These are phyloP conservation scores for Tupaia tana DNA, from an alignment of 2,113 vertebrate genomes.

Conservation along the genomic window DNA sequence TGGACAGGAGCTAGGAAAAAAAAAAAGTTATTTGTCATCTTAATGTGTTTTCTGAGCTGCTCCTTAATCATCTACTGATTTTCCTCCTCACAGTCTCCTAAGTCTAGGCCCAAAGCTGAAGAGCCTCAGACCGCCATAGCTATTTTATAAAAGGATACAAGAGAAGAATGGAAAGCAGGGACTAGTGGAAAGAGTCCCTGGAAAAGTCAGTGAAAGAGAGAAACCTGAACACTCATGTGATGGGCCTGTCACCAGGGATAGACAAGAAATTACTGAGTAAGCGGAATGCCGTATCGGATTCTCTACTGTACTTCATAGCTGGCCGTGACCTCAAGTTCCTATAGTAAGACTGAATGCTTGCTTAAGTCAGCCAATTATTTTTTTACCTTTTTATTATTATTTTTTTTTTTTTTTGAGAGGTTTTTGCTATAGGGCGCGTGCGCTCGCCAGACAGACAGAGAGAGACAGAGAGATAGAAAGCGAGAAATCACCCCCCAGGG, in stretches of 20 bases:
- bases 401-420: no score
- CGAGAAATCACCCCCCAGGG: no score
- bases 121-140: background rate
- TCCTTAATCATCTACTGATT: background rate
- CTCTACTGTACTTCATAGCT: no score
- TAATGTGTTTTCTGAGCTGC: background rate
- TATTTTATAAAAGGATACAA: background rate
- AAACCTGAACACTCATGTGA: background rate
- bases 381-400: no score
- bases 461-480: no score
- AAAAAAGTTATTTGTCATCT: background rate
- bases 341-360: background rate
- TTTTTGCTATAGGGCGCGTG: no score
- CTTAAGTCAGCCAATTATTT: slow-evolving; percentile 10
- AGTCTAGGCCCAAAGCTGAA: background rate
- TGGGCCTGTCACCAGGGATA: background rate
- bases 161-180: background rate
- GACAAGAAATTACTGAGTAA: background rate
- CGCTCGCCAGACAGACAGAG: no score
- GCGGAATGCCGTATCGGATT: background rate
- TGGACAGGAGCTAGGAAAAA: background rate
- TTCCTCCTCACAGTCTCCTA: background rate
- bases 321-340: background rate
- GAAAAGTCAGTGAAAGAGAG: background rate
- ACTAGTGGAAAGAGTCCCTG: background rate